phyloP scores from a whole-genome alignment of 1,140 invertebrate species.

The Geopemphigus sp. region DNA sequence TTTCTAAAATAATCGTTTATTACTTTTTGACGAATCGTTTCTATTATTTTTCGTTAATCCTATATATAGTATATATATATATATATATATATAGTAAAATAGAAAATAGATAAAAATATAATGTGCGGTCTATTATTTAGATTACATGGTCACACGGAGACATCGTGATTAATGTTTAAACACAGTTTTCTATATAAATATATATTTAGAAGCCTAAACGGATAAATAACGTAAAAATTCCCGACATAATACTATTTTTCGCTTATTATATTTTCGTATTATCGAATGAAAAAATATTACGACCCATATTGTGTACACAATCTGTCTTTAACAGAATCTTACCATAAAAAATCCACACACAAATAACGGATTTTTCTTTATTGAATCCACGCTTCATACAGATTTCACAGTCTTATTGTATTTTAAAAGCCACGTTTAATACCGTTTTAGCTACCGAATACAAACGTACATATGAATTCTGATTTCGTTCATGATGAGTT shows the following conservation, averaged over 20 bases:
- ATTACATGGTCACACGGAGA: not conserved
- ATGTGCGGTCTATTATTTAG: not conserved
- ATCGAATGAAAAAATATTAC: constrained; percentile 4
- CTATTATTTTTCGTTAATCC: not conserved
- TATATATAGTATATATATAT: too few species aligned
- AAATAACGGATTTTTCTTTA: constrained; percentile 14
- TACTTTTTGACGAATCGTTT: not conserved
- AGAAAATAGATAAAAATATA: not conserved
- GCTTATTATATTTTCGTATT: not conserved
- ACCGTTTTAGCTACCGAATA: constrained; percentile 20
- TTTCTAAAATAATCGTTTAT: not conserved
- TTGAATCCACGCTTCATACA: constrained; percentile 6
- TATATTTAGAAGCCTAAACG: not conserved
- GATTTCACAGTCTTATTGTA: constrained; percentile 35
- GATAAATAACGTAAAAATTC: not conserved
- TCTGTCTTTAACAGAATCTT: not conserved
- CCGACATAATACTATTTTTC: not conserved
- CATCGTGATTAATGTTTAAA: not conserved
- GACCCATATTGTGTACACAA: constrained; percentile 1
- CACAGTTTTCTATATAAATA: not conserved
- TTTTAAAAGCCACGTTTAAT: constrained; percentile 30
- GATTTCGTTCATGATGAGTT: not conserved
- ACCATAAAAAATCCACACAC: constrained; percentile 27
- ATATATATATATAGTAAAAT: not conserved
- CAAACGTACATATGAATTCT: not conserved